Base-by-base conservation (phyloP, 2,113 vertebrate genomes). In the Telmatochromis brichardi region DNA sequence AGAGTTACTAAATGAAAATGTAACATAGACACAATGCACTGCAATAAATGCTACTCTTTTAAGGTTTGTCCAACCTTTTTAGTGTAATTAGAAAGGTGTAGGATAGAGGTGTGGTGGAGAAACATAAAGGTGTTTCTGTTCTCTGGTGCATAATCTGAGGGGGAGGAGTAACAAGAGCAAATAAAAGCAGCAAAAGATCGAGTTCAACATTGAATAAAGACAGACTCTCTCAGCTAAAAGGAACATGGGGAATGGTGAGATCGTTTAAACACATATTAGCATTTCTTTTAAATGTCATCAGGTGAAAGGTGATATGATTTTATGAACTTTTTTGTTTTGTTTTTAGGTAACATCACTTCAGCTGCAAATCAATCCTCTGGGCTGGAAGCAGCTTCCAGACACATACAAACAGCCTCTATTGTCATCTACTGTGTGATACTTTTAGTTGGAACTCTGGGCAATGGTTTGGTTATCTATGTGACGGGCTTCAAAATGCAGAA, bases 381-480 rank as follows among this genome's bases (percentile, higher is more conserved):
- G 5, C 1, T 4, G 3, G 12, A 14, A 3, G 33, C 19, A 68
- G 33, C 6, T 68, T 68, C 10, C 19, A 68, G 0, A 21, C 33
- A 68, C 91, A 17, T 9, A 13, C 35, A 94, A 92, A 86, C 7
- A 3, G 8, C 19, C 14, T 23, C 40, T 4, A 21, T 94, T 7
- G 50, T 93, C 10, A 12, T 90, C 28, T 94, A 80, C 92, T 92
- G 89, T 54, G 3, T 96, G 35, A 79, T 92, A 11, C 86, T 93
- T 4, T 1, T 95, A 0, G 4, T 94, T 33, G 96, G 96, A 5
- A 79, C 87, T n/a, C 4, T 91, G 2, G 96, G 96, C 4, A 97
- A 97, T 5, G 85, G 87, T 3, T 65, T 96, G 35, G 96, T 97
- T 37, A 94, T 97, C 81, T 97, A 96, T 3, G 93, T 97, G 87